Base-by-base conservation (phyloP, 2,888 invertebrate genomes). In the Epistrophella euchroma region DNA sequence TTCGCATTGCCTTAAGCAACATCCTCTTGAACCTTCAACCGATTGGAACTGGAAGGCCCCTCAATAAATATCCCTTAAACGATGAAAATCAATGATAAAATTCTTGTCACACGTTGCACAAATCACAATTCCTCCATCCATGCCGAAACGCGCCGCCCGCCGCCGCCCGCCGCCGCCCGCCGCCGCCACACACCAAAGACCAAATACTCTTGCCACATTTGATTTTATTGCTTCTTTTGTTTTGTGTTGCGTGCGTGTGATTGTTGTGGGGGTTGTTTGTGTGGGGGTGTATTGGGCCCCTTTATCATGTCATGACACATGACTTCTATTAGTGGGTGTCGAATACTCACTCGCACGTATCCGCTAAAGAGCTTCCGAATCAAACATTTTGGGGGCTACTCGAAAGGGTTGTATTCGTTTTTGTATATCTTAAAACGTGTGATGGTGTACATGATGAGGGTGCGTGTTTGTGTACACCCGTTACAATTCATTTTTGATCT, bases 91-190 rank as follows among this genome's bases (percentile, higher is more conserved):
- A 73, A 85, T 81, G 56, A 37, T 52, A 37, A 56, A 77, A 85
- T 81, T 85, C 76, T 47, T 70, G 76, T 73, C 81, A 77, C 81
- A 85, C 76, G 56, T 73, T 77, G 76, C 76, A 85, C 73, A 81
- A 85, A 81, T 85, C 81, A 77, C 85, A 72, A 81, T 81, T 76
- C 56, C 58, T 43, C 66, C 32, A 58, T 58, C 22, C 6, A 60
- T 2, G 2, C 25, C 40, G n/a, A n/a, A n/a, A n/a, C 1, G 9
- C 28, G 19, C 32, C 32, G 32, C 25, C n/a, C 2, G 2, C 7
- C 52, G 10, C 28, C 6, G 2, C 25, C 40, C 1, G 9, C 25
- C 28, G 19, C 32, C 32, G 32, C 25, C 25, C 2, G 2, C 7
- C 52, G 10, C 28, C 40, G 4, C 15, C 13, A 13, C 22, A 50